Evolutionary conservation across 2,113 vertebrate species (phyloP), one percentile per base, ranked within the genome.

Genomic region (Hippocampus barbouri): DNA sequence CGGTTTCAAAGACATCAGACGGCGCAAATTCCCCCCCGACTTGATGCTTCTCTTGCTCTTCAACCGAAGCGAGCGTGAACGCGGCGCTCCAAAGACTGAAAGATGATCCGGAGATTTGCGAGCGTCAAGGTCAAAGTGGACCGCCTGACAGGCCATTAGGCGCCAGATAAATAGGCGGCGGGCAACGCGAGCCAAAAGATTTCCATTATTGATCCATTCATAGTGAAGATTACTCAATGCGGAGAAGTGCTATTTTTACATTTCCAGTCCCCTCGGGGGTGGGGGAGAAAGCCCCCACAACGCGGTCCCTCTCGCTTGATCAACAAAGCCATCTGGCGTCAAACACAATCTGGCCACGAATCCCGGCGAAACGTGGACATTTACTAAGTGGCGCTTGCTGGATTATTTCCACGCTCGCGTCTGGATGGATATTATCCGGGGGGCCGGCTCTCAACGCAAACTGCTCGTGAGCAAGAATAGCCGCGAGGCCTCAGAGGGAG

Each of bases 121-220:
- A 68, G 73, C 77, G 70, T 74, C 66, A 68, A 78, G 71, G 79
- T 77, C 72, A 74, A 62, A 73, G 63, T 51, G 43, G 61, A 66
- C 25, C 18, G 49, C 15, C 15, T 74, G 85, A 67, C 79, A 41
- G 73, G 70, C 84, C 76, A 72, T 82, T 86, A 75, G 25, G 51
- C 49, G 21, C 20, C 8, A 67, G 80, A 87, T 76, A 75, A 81
- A 90, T 80, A 82, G 64, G 25, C 34, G 23, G 25, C 21, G 20
- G 38, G 72, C 76, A 59, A 80, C 61, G 53, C 72, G 67, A 81
- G n/a, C 79, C 71, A 64, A 43, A 73, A 78, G 57, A 87, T 73
- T 74, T 82, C 80, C 62, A 73, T 72, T 82, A 88, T 83, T 79
- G 89, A 85, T 83, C 80, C 67, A 70, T 75, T 68, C 79, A 72